Base-by-base conservation (phyloP, 2,888 invertebrate species). In the Neria commutata region DNA sequence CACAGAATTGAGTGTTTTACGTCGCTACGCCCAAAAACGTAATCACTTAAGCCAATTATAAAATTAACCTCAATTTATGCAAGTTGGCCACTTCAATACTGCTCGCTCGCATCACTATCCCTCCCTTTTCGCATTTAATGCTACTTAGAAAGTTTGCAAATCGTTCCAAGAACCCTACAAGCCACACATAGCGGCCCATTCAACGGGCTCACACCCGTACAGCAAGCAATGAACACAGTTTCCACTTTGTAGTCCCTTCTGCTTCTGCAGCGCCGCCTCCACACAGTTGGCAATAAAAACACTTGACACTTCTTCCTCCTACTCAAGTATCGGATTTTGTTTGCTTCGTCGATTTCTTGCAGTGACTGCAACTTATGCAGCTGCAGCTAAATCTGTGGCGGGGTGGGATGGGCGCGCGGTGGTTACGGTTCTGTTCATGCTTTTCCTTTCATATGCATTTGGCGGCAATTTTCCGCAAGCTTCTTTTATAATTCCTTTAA, bases 61-160 rank as follows among this genome's bases (percentile, higher is more conserved):
- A 61, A 72, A 69, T 68, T 72, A 72, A 72, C 71, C 73, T 64
- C 68, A 67, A 71, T 69, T 66, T 64, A 59, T 56, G 26, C 23
- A 53, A 24, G 54, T 21, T 47, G 54, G 56, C 55, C 53, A 57
- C 59, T 25, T 40, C 53, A 33, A 49, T 42, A 55, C 53, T 52
- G 34, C 54, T 10, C 19, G 19, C 19, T 3, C 19, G 3, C 42
- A 26, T 33, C 45, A 51, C 56, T 64, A 66, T 69, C 67, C 64
- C 66, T 70, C 62, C 14, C 37, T 14, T 37, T 37, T 37, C n/a
- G n/a, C 4, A 37, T 37, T 42, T 42, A 5, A 42, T 42, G 21
- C 17, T 42, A 42, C 21, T 42, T 42, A 42, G 14, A 6, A 42
- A 42, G 21, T 14, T 42, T 42, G 17, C 17, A 21, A 42, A 17